Evolutionary conservation across 2,888 invertebrate genomes (phyloP).

Genomic region (Selenia dentaria): DNA sequence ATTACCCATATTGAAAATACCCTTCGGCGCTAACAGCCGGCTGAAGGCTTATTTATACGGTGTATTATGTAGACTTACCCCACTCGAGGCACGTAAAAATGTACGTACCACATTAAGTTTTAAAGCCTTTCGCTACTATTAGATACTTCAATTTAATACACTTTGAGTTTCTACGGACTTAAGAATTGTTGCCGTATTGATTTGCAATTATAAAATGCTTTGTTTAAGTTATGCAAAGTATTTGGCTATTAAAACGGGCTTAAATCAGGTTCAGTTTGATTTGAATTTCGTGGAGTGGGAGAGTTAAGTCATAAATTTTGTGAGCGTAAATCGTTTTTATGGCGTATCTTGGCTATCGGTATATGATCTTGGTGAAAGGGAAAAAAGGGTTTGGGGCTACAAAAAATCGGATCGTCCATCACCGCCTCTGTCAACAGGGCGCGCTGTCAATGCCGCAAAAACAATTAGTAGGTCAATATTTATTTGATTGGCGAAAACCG

Average conservation of each 20-base stretch:
- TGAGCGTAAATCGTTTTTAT: slow-evolving; percentile 41
- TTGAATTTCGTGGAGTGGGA: slow-evolving; percentile 42
- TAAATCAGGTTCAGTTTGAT: slow-evolving; percentile 46
- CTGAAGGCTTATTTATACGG: slow-evolving; percentile 76
- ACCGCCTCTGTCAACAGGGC: slow-evolving; percentile 74
- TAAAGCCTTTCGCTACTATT: slow-evolving; percentile 48
- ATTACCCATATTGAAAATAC: slow-evolving; percentile 84
- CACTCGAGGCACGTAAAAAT: slow-evolving; percentile 50
- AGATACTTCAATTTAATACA: slow-evolving; percentile 58
- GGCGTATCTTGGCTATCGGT: slow-evolving; percentile 47
- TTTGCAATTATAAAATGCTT: slow-evolving; percentile 63
- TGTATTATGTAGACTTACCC: slow-evolving; percentile 58
- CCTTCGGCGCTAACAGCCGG: slow-evolving; percentile 76
- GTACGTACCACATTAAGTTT: slow-evolving; percentile 56
- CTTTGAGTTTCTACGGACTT: slow-evolving; percentile 47
- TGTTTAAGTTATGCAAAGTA: slow-evolving; percentile 61
- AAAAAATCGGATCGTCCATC: slow-evolving; percentile 75
- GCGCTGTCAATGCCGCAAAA: slow-evolving; percentile 75
- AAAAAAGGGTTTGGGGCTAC: slow-evolving; percentile 64
- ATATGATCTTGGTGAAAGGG: slow-evolving; percentile 50
- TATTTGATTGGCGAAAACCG: slow-evolving; percentile 71
- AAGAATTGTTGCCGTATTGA: slow-evolving; percentile 57
- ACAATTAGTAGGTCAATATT: slow-evolving; percentile 82
- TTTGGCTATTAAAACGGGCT: slow-evolving; percentile 55
- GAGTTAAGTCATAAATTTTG: slow-evolving; percentile 43